Evolutionary conservation across 2,797 vertebrate genomes (phyloP).

Genomic region (Selene dorsalis): DNA sequence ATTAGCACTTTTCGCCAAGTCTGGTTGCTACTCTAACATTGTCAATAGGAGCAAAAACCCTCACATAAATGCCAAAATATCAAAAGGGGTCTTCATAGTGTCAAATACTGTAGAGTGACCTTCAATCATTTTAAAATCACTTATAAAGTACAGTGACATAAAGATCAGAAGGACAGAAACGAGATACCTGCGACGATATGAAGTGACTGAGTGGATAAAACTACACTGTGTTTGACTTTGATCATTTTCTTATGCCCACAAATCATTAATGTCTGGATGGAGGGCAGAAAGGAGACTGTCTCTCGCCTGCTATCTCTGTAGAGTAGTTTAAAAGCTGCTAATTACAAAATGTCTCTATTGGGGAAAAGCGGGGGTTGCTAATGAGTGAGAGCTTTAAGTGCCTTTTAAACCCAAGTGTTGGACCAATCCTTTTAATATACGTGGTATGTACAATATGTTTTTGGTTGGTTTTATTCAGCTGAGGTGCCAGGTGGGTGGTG

Average conservation of each 20-base stretch:
- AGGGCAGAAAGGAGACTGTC: constrained; percentile 24
- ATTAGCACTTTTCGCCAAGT: not conserved
- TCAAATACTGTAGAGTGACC: constrained; percentile 21
- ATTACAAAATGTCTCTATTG: constrained; percentile 43
- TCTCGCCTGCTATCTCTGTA: constrained; percentile 30
- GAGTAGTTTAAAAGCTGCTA: constrained; percentile 50
- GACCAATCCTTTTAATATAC: constrained; percentile 30
- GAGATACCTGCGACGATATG: constrained; percentile 23
- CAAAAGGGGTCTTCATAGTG: not conserved
- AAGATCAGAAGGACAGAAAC: constrained; percentile 37
- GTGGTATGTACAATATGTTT: constrained; percentile 4
- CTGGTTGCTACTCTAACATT: not conserved
- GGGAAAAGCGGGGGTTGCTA: constrained; percentile 14
- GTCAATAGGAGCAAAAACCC: not conserved
- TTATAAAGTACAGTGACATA: not conserved
- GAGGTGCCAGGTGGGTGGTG: constrained; percentile 53
- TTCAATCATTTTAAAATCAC: constrained; percentile 27
- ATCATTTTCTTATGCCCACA: constrained; percentile 52
- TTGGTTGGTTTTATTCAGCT: constrained; percentile 50
- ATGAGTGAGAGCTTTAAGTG: constrained; percentile 35
- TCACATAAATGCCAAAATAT: constrained; percentile 2
- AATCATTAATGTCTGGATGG: constrained; percentile 30
- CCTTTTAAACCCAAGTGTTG: constrained; percentile 24
- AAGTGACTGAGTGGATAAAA: constrained; percentile 34
- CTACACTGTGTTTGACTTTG: constrained; percentile 27